Base-by-base conservation (phyloP, 2,113 vertebrate genomes). In the Petrocephalus zakoni region DNA sequence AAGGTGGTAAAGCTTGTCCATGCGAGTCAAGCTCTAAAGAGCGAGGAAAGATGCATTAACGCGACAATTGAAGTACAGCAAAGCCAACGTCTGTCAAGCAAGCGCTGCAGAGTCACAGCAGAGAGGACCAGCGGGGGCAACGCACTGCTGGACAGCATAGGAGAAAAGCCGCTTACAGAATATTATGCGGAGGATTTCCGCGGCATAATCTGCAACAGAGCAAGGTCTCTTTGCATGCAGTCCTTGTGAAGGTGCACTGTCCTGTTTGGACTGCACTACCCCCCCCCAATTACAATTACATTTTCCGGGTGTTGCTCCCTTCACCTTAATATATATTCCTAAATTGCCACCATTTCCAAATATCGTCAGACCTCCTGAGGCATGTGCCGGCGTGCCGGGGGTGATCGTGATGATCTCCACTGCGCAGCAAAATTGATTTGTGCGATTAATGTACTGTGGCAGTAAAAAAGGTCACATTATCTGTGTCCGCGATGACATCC, bases 1-100 rank as follows among this genome's bases (percentile, higher is more conserved):
- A 49, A 6, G 13, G 47, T 22, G 46, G n/a, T 17, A 15, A 19
- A 13, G 13, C 25, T 86, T 8, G 22, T 9, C 25, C 49, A 56
- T 0, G 25, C n/a, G 21, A 53, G 22, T 55, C 11, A 34, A 17
- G 52, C 25, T 86, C 25, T 13, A 34, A 86, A 53, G 25, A 9
- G n/a, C 4, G 52, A 56, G 29, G 25, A 56, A 34, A 34, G 52
- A 21, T 29, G 49, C 51, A 86, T 37, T 6, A 47, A 83, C n/a
- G 6, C 22, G 46, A 51, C 21, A 56, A 19, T 56, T 52, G 7
- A 56, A 83, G 19, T n/a, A 0, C 42, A 11, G 81, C 13, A 87
- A 91, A 90, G 92, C 89, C 89, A 92, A 90, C 22, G 85, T 46
- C 37, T 10, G 87, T 10, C 19, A 56, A 15, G 51, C 29, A 56